Percentiles rank a stretch among this genome's conserved stretches.
Evolutionary conservation across 2,797 vertebrate species (phyloP).

Genomic region (Sparidentex hasta): DNA sequence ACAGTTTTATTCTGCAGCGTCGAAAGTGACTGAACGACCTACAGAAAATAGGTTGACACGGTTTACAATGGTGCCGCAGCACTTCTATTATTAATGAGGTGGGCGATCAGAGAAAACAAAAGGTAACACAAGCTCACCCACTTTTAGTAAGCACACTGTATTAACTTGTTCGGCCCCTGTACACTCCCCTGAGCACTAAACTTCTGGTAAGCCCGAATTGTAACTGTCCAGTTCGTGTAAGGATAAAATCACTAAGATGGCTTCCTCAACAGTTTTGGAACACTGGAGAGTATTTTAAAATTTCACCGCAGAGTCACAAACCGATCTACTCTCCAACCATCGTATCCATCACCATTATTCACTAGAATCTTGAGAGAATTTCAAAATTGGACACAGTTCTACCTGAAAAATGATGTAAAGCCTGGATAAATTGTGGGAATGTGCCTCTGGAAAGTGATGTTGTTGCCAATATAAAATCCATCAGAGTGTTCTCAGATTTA

Average conservation of each 20-base stretch:
- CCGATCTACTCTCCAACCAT: not conserved
- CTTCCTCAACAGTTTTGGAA: not conserved
- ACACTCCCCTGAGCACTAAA: conserved; percentile 13
- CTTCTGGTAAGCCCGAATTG: conserved; percentile 15
- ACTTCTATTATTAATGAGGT: conserved; percentile 78
- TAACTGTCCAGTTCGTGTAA: conserved; percentile 9
- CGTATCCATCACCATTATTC: conserved; percentile 1
- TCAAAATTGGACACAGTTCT: not conserved
- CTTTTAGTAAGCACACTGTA: conserved; percentile 28
- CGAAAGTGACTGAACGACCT: not conserved
- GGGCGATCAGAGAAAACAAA: conserved; percentile 45
- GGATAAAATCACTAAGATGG: conserved; percentile 30
- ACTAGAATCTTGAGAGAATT: conserved; percentile 15
- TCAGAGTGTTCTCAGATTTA: conserved; percentile 3
- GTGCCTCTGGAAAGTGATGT: not conserved
- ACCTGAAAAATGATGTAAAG: conserved; percentile 5
- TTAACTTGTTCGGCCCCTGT: conserved; percentile 24
- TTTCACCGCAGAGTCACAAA: not conserved
- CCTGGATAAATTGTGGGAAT: not conserved
- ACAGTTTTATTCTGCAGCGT: not conserved
- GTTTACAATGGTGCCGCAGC: conserved; percentile 44
- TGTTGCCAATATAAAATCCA: conserved; percentile 16
- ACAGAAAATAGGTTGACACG: conserved; percentile 16
- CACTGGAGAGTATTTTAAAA: not conserved
- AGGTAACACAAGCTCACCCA: conserved; percentile 73